Conservation (phyloP, 2,888 invertebrate species). For the Prosopocoilus inquinatus region DNA sequence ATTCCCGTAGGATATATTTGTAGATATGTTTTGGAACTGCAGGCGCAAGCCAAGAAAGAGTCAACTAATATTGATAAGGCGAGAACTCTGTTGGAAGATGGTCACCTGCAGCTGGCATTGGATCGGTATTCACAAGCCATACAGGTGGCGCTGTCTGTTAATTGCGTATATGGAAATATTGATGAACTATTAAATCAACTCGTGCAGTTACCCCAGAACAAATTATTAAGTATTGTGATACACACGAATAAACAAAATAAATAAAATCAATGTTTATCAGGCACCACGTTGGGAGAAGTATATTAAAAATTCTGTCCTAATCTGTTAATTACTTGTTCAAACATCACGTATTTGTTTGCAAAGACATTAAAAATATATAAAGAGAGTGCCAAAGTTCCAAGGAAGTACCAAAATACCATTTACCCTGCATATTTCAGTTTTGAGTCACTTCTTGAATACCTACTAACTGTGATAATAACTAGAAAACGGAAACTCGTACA, state of each 20-base stretch:
- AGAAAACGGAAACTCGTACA: too few species aligned
- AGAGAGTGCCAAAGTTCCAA: too few species aligned
- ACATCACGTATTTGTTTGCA: too few species aligned
- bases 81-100: constrained; percentile 30
- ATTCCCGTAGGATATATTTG: constrained; percentile 31
- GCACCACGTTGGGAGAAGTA: too few species aligned
- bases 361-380: too few species aligned
- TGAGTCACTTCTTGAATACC: too few species aligned
- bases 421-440: too few species aligned
- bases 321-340: too few species aligned
- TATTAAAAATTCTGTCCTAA: too few species aligned
- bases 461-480: too few species aligned
- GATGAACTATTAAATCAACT: constrained; percentile 64
- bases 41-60: constrained; percentile 18
- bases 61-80: constrained; percentile 18
- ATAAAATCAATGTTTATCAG: background rate
- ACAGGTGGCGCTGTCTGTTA: constrained; percentile 75
- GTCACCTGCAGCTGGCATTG: constrained; percentile 58
- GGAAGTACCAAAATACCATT: too few species aligned
- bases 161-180: constrained; percentile 78
- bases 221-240: constrained; percentile 63
- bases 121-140: constrained; percentile 82
- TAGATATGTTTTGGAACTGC: constrained; percentile 25
- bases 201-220: constrained; percentile 63
- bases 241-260: constrained; percentile 56